Conservation (phyloP, 1,140 invertebrate genomes). For the Neelides sp. region DNA sequence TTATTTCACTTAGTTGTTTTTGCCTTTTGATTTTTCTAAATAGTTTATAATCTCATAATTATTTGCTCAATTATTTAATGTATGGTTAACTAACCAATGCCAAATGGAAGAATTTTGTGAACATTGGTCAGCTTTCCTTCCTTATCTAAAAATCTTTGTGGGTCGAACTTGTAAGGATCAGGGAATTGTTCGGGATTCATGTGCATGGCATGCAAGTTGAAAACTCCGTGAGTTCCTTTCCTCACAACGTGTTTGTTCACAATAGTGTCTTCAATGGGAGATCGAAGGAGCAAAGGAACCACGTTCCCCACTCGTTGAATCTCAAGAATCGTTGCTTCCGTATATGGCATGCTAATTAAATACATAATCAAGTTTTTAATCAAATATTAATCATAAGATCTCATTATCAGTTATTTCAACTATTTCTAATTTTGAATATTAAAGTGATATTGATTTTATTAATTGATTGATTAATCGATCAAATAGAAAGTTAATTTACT, state of each 20-base stretch:
- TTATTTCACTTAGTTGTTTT: not conserved
- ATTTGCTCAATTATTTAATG: not conserved
- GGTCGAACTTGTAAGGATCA: conserved; percentile 34
- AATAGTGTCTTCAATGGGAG: not conserved
- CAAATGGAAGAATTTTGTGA: conserved; percentile 11
- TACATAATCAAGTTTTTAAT: not conserved
- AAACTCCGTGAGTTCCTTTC: conserved; percentile 13
- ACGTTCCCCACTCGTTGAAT: conserved; percentile 12
- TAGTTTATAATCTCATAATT: not conserved
- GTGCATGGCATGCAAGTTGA: conserved; percentile 32
- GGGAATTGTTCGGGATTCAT: conserved; percentile 33
- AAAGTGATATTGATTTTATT: not conserved
- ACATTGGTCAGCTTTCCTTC: conserved; percentile 12
- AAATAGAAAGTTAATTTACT: conserved; percentile 39
- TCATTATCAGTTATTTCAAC: not conserved
- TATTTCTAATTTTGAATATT: not conserved
- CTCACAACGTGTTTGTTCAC: not conserved
- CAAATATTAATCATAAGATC: not conserved
- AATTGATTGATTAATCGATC: not conserved
- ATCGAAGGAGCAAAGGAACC: conserved; percentile 5
- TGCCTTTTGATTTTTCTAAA: not conserved
- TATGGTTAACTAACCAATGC: conserved; percentile 1
- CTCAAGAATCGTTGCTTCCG: conserved; percentile 8
- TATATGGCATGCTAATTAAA: conserved; percentile 6
- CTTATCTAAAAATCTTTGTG: conserved; percentile 31